These are phyloP conservation scores for Leiothrix lutea DNA, from an alignment of 2,113 vertebrate genomes.

Conservation along the genomic window DNA sequence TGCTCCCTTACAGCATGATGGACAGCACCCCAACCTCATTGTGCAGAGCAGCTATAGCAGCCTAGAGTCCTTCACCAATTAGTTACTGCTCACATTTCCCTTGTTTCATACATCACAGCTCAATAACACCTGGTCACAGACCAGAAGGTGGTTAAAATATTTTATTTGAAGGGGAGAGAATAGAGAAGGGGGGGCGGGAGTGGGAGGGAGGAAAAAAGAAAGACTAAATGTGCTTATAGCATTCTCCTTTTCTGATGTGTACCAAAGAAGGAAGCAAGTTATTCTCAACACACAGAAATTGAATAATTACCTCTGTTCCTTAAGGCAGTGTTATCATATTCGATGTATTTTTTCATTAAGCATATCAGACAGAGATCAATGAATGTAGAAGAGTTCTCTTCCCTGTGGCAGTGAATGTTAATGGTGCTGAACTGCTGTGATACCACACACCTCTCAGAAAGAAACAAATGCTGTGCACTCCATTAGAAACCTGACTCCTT, in stretches of 20 bases:
- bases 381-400: not conserved
- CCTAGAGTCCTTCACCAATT: not conserved
- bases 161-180: not conserved
- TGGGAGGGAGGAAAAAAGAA: too few relatives aligned
- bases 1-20: not conserved
- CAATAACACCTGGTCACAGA: not conserved
- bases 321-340: constrained; percentile 58
- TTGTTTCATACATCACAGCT: constrained; percentile 3
- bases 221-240: not conserved
- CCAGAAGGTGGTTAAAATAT: not conserved
- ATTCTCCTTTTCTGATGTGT: not conserved
- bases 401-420: not conserved
- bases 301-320: constrained; percentile 61
- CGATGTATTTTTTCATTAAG: constrained; percentile 57
- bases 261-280: constrained; percentile 1
- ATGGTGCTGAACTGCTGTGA: constrained; percentile 12
- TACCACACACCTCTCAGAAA: not conserved
- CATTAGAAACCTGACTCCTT: not conserved
- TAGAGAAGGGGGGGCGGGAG: too few relatives aligned
- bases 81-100: not conserved
- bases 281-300: constrained; percentile 19
- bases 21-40: not conserved
- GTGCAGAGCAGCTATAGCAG: not conserved
- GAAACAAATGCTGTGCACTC: not conserved
- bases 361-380: constrained; percentile 57